Evolutionary conservation across 2,888 invertebrate species (phyloP), one percentile per base, ranked within the genome.

Genomic region (Drosophila ustulata): DNA sequence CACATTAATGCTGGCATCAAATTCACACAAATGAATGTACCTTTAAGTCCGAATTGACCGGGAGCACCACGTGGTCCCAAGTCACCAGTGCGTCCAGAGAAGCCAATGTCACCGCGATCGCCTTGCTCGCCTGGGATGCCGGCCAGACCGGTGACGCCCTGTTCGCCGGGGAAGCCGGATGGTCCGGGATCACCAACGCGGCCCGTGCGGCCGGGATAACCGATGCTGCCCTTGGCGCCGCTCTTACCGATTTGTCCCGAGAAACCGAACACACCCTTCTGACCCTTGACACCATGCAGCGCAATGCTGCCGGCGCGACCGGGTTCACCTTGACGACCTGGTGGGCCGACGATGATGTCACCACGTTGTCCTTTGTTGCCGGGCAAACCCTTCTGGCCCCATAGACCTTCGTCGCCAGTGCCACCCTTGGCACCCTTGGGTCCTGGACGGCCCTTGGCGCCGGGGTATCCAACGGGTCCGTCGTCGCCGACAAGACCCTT

Each of bases 371-470:
- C 93, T 64, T 91, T 92, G 67, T 88, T 91, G 4, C 95, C 96
- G 32, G 94, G 93, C 47, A 94, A 84, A 32, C 96, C 95, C 81
- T 92, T 92, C 2, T 92, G 82, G 28, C 96, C 95, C 32, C 92
- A 93, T 3, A 92, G 92, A 8, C 95, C 96, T 30, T 90, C 82
- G 56, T 93, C 93, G 28, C 95, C 95, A 0, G 65, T 80, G 0
- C 8, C 43, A 51, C 96, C 96, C 51, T 94, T 94, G n/a, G 89
- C 83, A 25, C 96, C 96, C 57, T 92, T 92, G 32, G 66, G 51
- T 11, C 94, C 94, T 11, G 91, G 90, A 25, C 68, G 75, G 0
- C 94, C 94, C 52, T 92, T 88, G 2, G 84, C 84, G 11, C 94
- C 94, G 6, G 82, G 86, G 5, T 85, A 75, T 1, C 95, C 95